phyloP scores from a whole-genome alignment of 2,888 invertebrate species.

The Lycocerus yunnanus region DNA sequence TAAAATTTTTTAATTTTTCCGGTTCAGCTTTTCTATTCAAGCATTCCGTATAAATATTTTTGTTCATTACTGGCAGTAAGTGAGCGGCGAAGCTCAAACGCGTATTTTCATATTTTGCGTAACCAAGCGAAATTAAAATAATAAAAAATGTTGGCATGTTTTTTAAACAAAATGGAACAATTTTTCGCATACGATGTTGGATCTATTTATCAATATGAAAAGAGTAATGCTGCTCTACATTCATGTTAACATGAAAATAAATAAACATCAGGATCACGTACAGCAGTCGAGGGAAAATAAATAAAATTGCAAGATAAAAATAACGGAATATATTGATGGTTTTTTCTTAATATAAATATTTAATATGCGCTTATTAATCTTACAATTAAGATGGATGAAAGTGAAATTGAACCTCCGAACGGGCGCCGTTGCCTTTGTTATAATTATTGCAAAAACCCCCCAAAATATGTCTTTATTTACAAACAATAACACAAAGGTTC shows the following conservation, averaged over 20 bases:
- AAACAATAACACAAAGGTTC: too few relatives aligned
- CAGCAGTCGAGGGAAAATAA: background rate
- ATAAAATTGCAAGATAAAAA: background rate
- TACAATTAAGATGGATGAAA: background rate
- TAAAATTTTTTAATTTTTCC: background rate
- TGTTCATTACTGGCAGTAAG: background rate
- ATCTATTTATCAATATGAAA: background rate
- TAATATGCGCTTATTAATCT: background rate
- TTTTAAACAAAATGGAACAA: background rate
- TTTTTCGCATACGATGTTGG: background rate
- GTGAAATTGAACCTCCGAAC: background rate
- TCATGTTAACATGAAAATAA: background rate
- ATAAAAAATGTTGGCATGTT: background rate
- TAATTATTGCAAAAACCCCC: too few relatives aligned
- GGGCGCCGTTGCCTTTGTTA: too few relatives aligned
- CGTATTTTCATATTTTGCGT: background rate
- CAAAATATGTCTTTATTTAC: too few relatives aligned
- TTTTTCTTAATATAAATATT: background rate
- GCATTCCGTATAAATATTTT: background rate
- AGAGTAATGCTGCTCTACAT: background rate
- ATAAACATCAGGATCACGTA: background rate
- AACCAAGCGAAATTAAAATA: background rate
- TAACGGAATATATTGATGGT: background rate
- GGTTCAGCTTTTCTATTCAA: background rate
- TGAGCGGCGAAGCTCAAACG: background rate